A percentile compares a stretch with the other conserved stretches of the same genome.
These are phyloP conservation scores for Drosophila sproati DNA, from an alignment of 1,140 invertebrate species.

Conservation along the genomic window DNA sequence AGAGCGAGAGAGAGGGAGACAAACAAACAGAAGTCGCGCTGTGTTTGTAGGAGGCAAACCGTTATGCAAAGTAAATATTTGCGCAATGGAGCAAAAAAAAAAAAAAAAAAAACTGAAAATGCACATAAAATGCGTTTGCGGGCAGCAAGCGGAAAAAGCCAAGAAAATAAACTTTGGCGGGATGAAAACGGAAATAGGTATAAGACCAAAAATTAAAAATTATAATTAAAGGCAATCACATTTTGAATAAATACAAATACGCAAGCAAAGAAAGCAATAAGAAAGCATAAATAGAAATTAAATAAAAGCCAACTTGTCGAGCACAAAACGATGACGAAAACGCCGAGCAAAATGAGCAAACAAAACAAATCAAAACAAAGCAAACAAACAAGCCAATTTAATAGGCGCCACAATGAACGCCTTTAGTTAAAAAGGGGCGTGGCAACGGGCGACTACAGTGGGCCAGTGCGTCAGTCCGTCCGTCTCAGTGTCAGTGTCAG, in stretches of 20 bases:
- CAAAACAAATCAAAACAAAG: constrained; percentile 23
- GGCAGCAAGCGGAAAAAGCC: constrained; percentile 27
- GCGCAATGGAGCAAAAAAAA: constrained; percentile 61
- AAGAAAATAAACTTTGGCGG: constrained; percentile 43
- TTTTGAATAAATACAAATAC: constrained; percentile 69
- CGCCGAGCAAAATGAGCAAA: constrained; percentile 13
- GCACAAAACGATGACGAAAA: constrained; percentile 37
- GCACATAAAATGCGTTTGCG: constrained; percentile 46
- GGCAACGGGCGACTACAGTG: neutral
- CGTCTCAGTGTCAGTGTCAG: neutral
- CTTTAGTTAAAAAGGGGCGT: constrained; percentile 24
- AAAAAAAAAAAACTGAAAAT: constrained; percentile 33
- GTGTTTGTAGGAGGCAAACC: constrained; percentile 41
- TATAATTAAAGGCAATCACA: constrained; percentile 76
- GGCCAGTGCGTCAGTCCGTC: neutral
- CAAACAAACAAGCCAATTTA: constrained; percentile 70
- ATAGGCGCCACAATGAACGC: constrained; percentile 37
- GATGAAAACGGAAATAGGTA: constrained; percentile 20
- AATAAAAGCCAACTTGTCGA: constrained; percentile 46
- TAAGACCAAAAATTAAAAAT: constrained; percentile 45
- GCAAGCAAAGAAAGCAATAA: constrained; percentile 34
- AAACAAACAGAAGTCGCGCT: constrained; percentile 1
- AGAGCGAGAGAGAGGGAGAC: neutral
- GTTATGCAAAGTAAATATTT: constrained; percentile 70
- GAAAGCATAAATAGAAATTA: constrained; percentile 58